phyloP scores from a whole-genome alignment of 2,888 invertebrate species.

The Platynereis dumerilii region DNA sequence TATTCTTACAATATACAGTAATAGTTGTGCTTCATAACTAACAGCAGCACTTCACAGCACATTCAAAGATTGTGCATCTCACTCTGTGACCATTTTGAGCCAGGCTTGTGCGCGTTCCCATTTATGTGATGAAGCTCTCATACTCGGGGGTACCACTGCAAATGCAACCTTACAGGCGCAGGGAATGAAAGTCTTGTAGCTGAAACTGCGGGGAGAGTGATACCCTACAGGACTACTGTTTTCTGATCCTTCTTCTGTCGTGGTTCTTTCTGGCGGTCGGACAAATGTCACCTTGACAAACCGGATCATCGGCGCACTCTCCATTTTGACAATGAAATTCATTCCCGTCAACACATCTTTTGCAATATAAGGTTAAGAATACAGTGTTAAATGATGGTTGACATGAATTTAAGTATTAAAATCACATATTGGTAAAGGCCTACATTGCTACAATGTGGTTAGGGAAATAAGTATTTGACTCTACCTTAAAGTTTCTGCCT shows the following conservation, averaged over 20 bases:
- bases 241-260: slow-evolving; percentile 7
- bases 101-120: slow-evolving; percentile 40
- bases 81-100: slow-evolving; percentile 39
- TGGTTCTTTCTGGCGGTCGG: slow-evolving; percentile 20
- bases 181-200: slow-evolving; percentile 41
- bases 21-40: too few species aligned
- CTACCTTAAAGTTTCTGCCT: too few species aligned
- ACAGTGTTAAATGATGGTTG: neutral
- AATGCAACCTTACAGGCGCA: slow-evolving; percentile 40
- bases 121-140: slow-evolving; percentile 34
- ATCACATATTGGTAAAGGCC: too few species aligned
- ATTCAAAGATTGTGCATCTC: too few species aligned
- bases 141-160: slow-evolving; percentile 40
- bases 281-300: slow-evolving; percentile 42
- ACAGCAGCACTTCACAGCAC: too few species aligned
- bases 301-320: slow-evolving; percentile 38
- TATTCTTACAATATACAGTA: too few species aligned
- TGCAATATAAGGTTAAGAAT: slow-evolving; percentile 17
- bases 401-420: neutral
- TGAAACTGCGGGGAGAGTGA: slow-evolving; percentile 35
- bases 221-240: slow-evolving; percentile 24
- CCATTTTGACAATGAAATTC: slow-evolving; percentile 41
- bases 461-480: too few species aligned
- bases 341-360: slow-evolving; percentile 39
- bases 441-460: too few species aligned